These are phyloP conservation scores for Galerucella nymphaeae DNA, from an alignment of 2,888 invertebrate species.

Conservation along the genomic window DNA sequence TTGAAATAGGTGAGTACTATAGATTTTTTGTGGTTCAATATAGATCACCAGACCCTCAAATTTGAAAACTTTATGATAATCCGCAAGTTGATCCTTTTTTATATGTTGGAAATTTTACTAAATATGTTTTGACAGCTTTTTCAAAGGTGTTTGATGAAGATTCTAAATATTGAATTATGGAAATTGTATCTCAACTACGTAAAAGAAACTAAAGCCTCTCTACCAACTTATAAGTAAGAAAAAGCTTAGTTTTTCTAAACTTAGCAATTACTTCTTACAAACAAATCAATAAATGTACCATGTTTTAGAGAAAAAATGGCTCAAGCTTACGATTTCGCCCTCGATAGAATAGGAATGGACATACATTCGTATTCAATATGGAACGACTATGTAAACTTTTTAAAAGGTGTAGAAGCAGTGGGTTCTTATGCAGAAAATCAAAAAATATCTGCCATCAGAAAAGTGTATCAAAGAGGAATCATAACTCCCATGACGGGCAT, in stretches of 20 bases:
- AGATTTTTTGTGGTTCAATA: too few species aligned
- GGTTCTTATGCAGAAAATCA: conserved; percentile 99
- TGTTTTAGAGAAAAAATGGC: conserved; percentile 95
- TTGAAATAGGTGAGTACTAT: too few species aligned
- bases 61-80: too few species aligned
- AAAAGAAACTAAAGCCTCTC: conserved; percentile 94
- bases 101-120: conserved; percentile 26
- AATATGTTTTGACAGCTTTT: conserved; percentile 79
- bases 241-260: too few species aligned
- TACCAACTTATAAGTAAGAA: conserved; percentile 92
- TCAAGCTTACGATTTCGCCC: conserved; percentile 98
- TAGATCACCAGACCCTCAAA: too few species aligned
- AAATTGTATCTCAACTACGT: conserved; percentile 97
- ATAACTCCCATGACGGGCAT: conserved; percentile 97
- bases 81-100: not conserved
- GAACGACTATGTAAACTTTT: conserved; percentile 97
- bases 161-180: conserved; percentile 99
- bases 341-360: conserved; percentile 99
- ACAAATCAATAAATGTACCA: not conserved
- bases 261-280: too few species aligned
- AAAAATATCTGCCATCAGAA: conserved; percentile 96
- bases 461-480: conserved; percentile 96
- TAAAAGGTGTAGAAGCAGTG: conserved; percentile 95
- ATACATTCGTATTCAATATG: conserved; percentile 96
- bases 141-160: conserved; percentile 97